Conservation (phyloP, 1,140 invertebrate species). For the Samia ricini region DNA sequence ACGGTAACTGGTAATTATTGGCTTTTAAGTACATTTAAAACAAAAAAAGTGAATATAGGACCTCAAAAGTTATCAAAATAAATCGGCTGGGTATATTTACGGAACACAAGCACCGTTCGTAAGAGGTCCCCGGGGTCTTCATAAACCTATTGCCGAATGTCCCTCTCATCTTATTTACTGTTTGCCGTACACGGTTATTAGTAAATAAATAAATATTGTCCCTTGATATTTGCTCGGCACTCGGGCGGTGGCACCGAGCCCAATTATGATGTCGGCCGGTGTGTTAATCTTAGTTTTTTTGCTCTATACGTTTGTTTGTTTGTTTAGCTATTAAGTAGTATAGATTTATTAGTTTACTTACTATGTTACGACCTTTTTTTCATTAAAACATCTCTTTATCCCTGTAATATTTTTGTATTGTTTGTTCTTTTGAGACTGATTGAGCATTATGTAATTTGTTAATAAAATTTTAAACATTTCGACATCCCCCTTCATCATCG, state of each 20-base stretch:
- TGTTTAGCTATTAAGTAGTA: slow-evolving; percentile 20
- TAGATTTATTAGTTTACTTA: slow-evolving; percentile 1
- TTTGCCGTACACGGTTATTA: slow-evolving; percentile 67
- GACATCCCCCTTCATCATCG: too few species aligned
- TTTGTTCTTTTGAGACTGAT: too few species aligned
- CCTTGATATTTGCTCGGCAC: slow-evolving; percentile 58
- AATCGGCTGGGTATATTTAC: neutral
- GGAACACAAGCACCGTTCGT: neutral
- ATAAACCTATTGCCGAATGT: slow-evolving; percentile 71
- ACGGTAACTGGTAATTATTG: too few species aligned
- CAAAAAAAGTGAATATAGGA: neutral
- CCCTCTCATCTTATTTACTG: slow-evolving; percentile 71
- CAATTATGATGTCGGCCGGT: slow-evolving; percentile 55
- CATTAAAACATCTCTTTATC: neutral
- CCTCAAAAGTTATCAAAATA: slow-evolving; percentile 12
- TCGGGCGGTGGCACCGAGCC: slow-evolving; percentile 46
- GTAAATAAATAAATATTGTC: slow-evolving; percentile 73
- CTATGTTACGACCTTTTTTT: neutral
- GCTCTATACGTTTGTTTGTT: slow-evolving; percentile 48
- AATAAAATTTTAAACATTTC: too few species aligned
- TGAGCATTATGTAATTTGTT: too few species aligned
- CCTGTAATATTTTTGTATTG: too few species aligned
- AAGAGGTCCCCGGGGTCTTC: slow-evolving; percentile 55
- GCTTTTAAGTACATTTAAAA: too few species aligned
- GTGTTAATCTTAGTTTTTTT: slow-evolving; percentile 62